Base-by-base conservation (phyloP, 2,888 invertebrate species). In the Tinea pellionella region DNA sequence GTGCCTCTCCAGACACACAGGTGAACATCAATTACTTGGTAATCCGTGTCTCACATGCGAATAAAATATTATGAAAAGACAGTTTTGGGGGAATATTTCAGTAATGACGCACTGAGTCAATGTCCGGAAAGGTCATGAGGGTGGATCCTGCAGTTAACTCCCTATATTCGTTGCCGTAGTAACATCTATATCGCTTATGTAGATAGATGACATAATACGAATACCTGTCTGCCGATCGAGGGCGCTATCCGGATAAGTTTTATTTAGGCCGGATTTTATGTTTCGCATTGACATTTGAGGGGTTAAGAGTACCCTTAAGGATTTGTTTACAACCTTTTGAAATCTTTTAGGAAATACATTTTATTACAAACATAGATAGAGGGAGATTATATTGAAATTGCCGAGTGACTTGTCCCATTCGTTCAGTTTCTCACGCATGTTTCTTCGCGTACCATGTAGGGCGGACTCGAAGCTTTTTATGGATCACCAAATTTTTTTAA, bases 151-250 rank as follows among this genome's bases (percentile, higher is more conserved):
- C 58, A 41, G 64, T 61, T 59, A 64, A 63, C 60, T 61, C 62
- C 61, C 64, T 63, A 65, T 66, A 66, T 65, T 66, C 66, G 65
- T 66, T 47, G 47, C 60, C 62, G 69, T 68, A 68, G 67, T 71
- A 74, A 75, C 75, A 74, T 74, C 37, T 71, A 67, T 67, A 64
- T 62, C 68, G 69, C 70, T 9, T 42, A 73, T 73, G 72, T 65
- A 74, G 72, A 73, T 69, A 69, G 72, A 70, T 73, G 74, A 69
- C 73, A 76, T 78, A 75, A 74, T 68, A 74, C 71, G 69, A 74
- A 73, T 73, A 73, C 66, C 66, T 66, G 66, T 69, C 69, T 72
- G 61, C 63, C 37, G 37, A 63, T 65, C 65, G 68, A 66, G 69
- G 72, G 66, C 68, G 71, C 69, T 71, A 72, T 75, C 66, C 63